Percentiles rank a stretch among this genome's conserved stretches.
These are phyloP conservation scores for Zhengitettix transpicula DNA, from an alignment of 2,888 invertebrate species.

Conservation along the genomic window DNA sequence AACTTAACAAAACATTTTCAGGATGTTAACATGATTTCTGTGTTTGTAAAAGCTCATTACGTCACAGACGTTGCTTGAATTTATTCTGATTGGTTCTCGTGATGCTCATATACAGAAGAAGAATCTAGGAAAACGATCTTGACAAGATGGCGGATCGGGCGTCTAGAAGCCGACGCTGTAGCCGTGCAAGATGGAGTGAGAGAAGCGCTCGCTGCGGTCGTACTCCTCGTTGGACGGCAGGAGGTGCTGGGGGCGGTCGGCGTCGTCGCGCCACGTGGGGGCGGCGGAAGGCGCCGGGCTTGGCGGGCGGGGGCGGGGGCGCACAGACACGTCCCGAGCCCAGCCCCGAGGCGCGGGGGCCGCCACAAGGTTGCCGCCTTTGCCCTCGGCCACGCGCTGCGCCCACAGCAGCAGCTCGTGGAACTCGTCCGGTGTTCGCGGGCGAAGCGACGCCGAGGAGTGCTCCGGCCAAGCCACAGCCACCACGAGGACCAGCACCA, in stretches of 20 bases:
- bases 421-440: neutral
- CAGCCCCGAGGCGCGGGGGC: neutral
- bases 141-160: no score
- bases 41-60: no score
- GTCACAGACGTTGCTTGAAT: no score
- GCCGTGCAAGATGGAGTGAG: no score
- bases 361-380: neutral
- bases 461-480: neutral
- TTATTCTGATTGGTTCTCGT: no score
- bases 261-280: neutral
- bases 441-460: neutral
- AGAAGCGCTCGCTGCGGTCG: no score
- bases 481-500: neutral
- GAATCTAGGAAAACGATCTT: no score
- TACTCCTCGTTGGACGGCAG: neutral
- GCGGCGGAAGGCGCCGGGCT: neutral
- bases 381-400: neutral
- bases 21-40: no score
- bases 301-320: neutral
- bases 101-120: no score
- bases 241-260: neutral
- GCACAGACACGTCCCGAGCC: no score
- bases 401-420: neutral
- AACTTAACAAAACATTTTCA: no score
- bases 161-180: no score